Evolutionary conservation across 2,113 vertebrate genomes (phyloP).

Genomic region (Prionailurus bengalensis): DNA sequence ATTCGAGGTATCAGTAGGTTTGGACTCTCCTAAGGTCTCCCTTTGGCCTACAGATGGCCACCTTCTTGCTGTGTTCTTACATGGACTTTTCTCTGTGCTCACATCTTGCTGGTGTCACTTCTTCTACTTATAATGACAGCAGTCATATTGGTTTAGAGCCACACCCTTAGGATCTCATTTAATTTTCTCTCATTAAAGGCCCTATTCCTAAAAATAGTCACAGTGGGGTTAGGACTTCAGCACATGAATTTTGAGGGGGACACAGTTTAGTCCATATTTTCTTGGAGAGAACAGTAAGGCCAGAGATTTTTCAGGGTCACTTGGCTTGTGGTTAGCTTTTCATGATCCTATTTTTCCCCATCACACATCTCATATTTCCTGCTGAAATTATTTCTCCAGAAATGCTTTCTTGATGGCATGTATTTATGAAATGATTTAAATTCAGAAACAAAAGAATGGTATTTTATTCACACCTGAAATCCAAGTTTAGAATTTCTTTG

Average conservation of each 20-base stretch:
- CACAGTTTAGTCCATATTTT: neutral
- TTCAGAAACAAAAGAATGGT: neutral
- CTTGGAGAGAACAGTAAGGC: neutral
- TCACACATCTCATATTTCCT: neutral
- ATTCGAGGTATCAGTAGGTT: neutral
- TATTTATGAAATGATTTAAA: neutral
- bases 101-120: neutral
- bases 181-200: neutral
- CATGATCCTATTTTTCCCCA: neutral
- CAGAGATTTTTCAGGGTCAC: neutral
- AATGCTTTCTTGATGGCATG: neutral
- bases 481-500: neutral
- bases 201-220: neutral
- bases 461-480: neutral
- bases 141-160: neutral
- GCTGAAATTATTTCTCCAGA: constrained; percentile 38
- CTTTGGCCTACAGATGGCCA: neutral
- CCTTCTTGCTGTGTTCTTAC: neutral
- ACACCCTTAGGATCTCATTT: neutral
- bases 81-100: neutral
- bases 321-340: neutral
- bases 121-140: neutral
- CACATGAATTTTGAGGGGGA: neutral
- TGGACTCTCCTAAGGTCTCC: neutral
- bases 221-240: neutral